These are phyloP conservation scores for Phallusia fumigata DNA, from an alignment of 23 tunicate genomes.

Conservation along the genomic window DNA sequence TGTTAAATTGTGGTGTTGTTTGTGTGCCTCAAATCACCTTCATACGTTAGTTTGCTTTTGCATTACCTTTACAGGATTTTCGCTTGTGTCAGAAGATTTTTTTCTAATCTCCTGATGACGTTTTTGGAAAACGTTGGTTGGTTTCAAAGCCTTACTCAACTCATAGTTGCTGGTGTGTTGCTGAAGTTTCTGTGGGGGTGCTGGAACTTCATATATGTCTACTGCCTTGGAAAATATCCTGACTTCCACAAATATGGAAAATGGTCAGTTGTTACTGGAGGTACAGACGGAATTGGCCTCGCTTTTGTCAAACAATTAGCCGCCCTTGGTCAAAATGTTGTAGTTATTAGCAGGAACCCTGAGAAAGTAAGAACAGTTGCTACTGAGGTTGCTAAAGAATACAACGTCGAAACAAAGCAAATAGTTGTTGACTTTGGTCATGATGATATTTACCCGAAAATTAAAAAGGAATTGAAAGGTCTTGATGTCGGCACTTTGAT, in stretches of 20 bases:
- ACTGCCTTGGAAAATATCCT: conserved; percentile 40
- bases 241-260: conserved; percentile 47
- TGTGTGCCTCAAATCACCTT: too few relatives aligned
- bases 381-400: conserved; percentile 42
- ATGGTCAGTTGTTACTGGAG: conserved; percentile 93
- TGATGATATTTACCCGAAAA: conserved; percentile 60
- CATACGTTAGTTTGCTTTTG: too few relatives aligned
- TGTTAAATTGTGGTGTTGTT: too few relatives aligned
- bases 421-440: conserved; percentile 65
- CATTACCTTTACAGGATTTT: too few relatives aligned
- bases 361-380: conserved; percentile 64
- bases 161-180: not conserved
- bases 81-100: too few relatives aligned
- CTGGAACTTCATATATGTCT: conserved; percentile 28
- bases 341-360: conserved; percentile 63
- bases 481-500: conserved; percentile 65
- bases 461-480: conserved; percentile 32
- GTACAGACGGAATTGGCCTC: conserved; percentile 89
- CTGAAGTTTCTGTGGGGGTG: not conserved
- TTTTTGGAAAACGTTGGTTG: too few relatives aligned
- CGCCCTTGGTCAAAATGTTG: conserved; percentile 77
- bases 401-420: conserved; percentile 47
- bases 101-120: too few relatives aligned
- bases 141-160: not conserved
- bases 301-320: conserved; percentile 68